Percentiles rank a stretch among this genome's conserved stretches.
phyloP scores from a whole-genome alignment of 2,888 invertebrate genomes.

The Dexiosoma caninum region DNA sequence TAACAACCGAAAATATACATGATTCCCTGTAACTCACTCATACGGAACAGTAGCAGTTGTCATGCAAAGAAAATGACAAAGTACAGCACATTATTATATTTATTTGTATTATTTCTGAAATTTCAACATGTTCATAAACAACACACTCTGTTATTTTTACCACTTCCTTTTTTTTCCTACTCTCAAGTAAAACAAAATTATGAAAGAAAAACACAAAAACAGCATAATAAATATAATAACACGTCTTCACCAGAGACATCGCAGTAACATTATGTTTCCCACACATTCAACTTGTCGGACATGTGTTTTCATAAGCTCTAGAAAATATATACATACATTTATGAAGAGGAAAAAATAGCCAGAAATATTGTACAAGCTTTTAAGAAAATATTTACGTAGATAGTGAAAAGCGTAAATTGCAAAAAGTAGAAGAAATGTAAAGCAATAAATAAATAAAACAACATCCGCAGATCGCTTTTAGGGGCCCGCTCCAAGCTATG shows the following conservation, averaged over 20 bases:
- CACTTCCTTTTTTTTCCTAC: neutral
- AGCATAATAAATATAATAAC: conserved; percentile 43
- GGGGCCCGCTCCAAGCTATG: neutral
- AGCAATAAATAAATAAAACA: neutral
- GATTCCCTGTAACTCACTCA: conserved; percentile 6
- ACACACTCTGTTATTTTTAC: conserved; percentile 6
- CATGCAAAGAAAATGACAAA: conserved; percentile 52
- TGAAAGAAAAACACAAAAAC: neutral
- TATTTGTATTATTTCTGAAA: conserved; percentile 32
- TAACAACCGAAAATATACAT: conserved; percentile 11
- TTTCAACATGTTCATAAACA: conserved; percentile 44
- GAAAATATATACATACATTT: neutral
- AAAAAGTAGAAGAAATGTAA: neutral
- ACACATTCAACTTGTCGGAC: conserved; percentile 44
- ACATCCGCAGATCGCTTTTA: neutral
- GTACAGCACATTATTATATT: conserved; percentile 50
- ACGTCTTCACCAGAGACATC: conserved; percentile 22
- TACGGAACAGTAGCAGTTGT: neutral
- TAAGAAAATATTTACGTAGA: conserved; percentile 48
- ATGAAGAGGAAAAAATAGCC: neutral
- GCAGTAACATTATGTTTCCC: conserved; percentile 29
- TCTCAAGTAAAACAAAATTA: neutral
- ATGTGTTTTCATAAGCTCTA: conserved; percentile 36
- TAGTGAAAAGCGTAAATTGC: conserved; percentile 7
- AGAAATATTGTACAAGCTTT: conserved; percentile 19